These are phyloP conservation scores for Chionoecetes opilio DNA, from an alignment of 1,140 invertebrate genomes.

Conservation along the genomic window DNA sequence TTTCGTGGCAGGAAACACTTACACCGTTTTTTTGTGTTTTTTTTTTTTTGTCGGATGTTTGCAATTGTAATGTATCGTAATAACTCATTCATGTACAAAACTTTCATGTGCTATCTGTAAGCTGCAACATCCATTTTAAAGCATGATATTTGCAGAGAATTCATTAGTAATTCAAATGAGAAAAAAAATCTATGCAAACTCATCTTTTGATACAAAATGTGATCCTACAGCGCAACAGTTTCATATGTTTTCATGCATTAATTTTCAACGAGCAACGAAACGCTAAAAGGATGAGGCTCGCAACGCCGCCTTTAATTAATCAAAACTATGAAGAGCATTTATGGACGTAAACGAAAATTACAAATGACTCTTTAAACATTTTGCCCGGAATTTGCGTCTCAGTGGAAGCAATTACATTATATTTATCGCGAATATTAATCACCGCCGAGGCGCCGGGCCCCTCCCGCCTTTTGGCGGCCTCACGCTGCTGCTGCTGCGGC, in stretches of 20 bases:
- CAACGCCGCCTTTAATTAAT: background rate
- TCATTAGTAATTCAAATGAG: background rate
- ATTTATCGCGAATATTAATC: background rate
- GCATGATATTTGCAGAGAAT: too few relatives aligned
- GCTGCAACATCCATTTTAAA: too few relatives aligned
- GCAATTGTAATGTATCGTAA: too few relatives aligned
- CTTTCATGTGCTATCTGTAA: too few relatives aligned
- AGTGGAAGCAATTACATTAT: constrained; percentile 7
- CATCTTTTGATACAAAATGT: background rate
- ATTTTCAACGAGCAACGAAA: background rate
- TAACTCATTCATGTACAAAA: too few relatives aligned
- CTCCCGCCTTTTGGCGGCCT: background rate
- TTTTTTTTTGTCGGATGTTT: too few relatives aligned
- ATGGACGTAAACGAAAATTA: background rate
- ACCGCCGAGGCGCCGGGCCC: background rate
- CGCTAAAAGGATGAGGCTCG: background rate
- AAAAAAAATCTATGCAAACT: background rate
- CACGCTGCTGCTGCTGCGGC: background rate
- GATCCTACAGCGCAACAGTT: background rate
- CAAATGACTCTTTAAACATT: background rate
- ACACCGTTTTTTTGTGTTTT: too few relatives aligned
- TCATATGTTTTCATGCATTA: background rate
- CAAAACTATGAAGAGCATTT: constrained; percentile 20
- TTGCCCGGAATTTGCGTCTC: background rate
- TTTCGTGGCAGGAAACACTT: too few relatives aligned